Base-by-base conservation (phyloP, 2,113 vertebrate genomes). In the Dasyurus viverrinus region DNA sequence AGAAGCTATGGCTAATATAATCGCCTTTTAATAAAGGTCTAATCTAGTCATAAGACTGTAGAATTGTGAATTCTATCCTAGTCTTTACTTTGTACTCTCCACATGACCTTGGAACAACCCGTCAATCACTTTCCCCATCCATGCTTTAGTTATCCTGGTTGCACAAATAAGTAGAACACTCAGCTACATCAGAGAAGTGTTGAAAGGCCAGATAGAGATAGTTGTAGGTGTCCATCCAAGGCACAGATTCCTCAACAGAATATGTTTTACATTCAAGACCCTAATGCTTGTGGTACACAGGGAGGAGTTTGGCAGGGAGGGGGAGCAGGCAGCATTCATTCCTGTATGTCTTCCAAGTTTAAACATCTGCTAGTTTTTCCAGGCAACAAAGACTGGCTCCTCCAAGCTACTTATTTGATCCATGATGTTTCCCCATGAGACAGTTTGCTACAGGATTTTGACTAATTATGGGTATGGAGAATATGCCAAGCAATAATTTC, bases 401-500 rank as follows among this genome's bases (percentile, higher is more conserved):
- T 90, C 89, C 48, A 90, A 50, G 12, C 8, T 27, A 90, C 48
- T 90, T 52, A 50, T 90, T 90, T 12, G 2, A 50, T 84, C 19
- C n/a, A 42, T 27, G 27, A 50, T 97, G 94, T 96, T 96, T 94
- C 92, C 94, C 46, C 94, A 92, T 11, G 26, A 22, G 24, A 76
- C 19, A 91, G 42, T 90, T 89, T 94, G 27, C 94, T 90, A 55
- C 95, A 54, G 53, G 84, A 84, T 97, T 96, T 93, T 95, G 68
- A 96, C 96, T 93, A 90, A 94, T 92, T 26, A 90, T 90, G 48
- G 27, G 47, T 52, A 92, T 96, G 55, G 68, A 84, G 95, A n/a
- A 54, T 92, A 95, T 97, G 89, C 97, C 95, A 97, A 95, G 55
- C 90, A 96, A 94, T 76, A 76, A n/a, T 94, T 95, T 95, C 89